Percentiles rank a stretch among this genome's conserved stretches.
These are phyloP conservation scores for Bombus superbus DNA, from an alignment of 1,140 invertebrate genomes.

Conservation along the genomic window DNA sequence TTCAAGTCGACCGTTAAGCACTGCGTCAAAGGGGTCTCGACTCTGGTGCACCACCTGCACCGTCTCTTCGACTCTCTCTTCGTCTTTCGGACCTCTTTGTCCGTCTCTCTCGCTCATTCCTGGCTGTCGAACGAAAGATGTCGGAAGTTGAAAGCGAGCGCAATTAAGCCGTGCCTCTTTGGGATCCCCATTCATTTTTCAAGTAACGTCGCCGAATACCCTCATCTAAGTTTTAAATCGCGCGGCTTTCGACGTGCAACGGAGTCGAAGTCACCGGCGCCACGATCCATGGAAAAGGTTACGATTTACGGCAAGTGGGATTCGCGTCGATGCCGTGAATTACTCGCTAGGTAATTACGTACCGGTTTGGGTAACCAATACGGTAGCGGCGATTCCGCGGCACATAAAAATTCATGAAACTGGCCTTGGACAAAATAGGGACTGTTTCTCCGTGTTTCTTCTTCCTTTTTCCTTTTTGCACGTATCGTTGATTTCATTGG, in stretches of 20 bases:
- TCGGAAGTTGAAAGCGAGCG: slow-evolving; percentile 75
- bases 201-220: slow-evolving; percentile 75
- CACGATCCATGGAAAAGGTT: slow-evolving; percentile 18
- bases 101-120: slow-evolving; percentile 17
- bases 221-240: slow-evolving; percentile 77
- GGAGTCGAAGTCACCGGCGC: not conserved
- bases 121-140: slow-evolving; percentile 66
- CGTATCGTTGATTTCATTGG: not conserved
- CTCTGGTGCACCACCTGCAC: slow-evolving; percentile 32
- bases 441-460: not conserved
- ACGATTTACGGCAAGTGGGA: slow-evolving; percentile 56
- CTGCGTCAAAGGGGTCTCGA: slow-evolving; percentile 67
- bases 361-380: not conserved
- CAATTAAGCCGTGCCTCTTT: slow-evolving; percentile 76
- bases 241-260: slow-evolving; percentile 53
- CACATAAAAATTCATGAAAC: slow-evolving; percentile 10
- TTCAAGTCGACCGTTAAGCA: slow-evolving; percentile 74
- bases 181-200: slow-evolving; percentile 78
- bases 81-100: slow-evolving; percentile 34
- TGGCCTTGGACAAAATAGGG: not conserved
- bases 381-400: not conserved
- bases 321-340: slow-evolving; percentile 59
- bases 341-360: not conserved
- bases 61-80: not conserved
- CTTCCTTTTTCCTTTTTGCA: too few species aligned